A percentile compares a stretch with the other conserved stretches of the same genome.
These are phyloP conservation scores for Dicrurus megarhynchus DNA, from an alignment of 2,113 vertebrate genomes.

Conservation along the genomic window DNA sequence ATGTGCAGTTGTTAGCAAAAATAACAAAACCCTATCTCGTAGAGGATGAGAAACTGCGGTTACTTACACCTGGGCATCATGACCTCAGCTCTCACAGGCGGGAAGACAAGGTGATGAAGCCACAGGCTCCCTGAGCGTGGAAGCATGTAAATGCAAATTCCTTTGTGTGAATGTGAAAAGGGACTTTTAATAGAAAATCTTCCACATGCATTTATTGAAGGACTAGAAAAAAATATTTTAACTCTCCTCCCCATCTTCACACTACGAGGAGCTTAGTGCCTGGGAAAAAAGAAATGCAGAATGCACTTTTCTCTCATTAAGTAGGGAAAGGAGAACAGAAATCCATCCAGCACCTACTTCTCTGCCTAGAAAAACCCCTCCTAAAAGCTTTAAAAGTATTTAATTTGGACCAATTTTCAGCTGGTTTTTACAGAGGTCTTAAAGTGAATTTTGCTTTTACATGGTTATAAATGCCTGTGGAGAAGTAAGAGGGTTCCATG, in stretches of 20 bases:
- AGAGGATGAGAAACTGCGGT: background rate
- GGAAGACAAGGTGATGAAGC: background rate
- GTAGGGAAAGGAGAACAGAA: background rate
- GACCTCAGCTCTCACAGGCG: background rate
- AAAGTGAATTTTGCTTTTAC: background rate
- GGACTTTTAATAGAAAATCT: background rate
- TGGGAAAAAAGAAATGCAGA: background rate
- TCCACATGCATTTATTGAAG: background rate
- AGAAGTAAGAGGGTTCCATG: background rate
- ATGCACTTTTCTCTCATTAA: background rate
- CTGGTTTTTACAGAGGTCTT: background rate
- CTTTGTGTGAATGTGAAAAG: constrained; percentile 3
- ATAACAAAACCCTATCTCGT: background rate
- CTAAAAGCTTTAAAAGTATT: background rate
- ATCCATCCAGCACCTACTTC: background rate
- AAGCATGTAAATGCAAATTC: constrained; percentile 10
- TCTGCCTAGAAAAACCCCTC: background rate
- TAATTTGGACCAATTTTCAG: background rate
- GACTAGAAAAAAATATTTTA: background rate
- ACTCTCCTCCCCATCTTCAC: background rate
- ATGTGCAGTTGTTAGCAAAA: background rate
- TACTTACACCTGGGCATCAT: background rate
- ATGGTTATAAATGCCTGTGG: rapidly evolving
- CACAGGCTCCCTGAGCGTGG: rapidly evolving
- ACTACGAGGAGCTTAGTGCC: rapidly evolving